phyloP scores from a whole-genome alignment of 2,888 invertebrate species.

The Drosophila hawaiiensis region DNA sequence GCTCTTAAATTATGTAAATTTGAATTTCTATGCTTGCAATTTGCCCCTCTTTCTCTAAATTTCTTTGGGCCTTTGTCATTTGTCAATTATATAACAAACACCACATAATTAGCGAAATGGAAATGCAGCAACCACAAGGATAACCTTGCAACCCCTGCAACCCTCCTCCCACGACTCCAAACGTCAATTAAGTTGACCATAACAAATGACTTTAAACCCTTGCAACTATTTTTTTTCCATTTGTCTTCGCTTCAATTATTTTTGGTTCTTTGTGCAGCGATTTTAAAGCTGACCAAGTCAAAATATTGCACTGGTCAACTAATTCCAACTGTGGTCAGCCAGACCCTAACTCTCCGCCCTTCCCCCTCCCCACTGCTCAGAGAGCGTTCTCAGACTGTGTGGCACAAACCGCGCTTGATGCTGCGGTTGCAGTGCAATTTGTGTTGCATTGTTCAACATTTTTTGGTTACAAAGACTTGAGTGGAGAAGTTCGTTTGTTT shows the following conservation, averaged over 20 bases:
- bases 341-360: slow-evolving; percentile 7
- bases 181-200: slow-evolving; percentile 53
- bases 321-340: slow-evolving; percentile 63
- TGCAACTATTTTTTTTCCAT: slow-evolving; percentile 8
- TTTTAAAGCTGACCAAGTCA: slow-evolving; percentile 70
- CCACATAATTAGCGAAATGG: slow-evolving; percentile 12
- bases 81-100: slow-evolving; percentile 25
- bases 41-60: not conserved
- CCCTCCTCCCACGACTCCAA: not conserved
- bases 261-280: slow-evolving; percentile 26
- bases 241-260: slow-evolving; percentile 26
- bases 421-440: slow-evolving; percentile 72
- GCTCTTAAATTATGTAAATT: not conserved
- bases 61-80: slow-evolving; percentile 6
- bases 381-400: not conserved
- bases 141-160: not conserved
- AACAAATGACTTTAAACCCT: slow-evolving; percentile 47
- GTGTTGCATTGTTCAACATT: slow-evolving; percentile 73
- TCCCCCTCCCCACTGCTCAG: not conserved
- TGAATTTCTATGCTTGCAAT: not conserved
- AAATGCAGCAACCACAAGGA: slow-evolving; percentile 6
- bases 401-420: slow-evolving; percentile 64
- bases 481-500: slow-evolving; percentile 10
- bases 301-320: slow-evolving; percentile 77
- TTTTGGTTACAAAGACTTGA: slow-evolving; percentile 37